Evolutionary conservation across 2,888 invertebrate species (phyloP).

Genomic region (Choreutis nemorana): DNA sequence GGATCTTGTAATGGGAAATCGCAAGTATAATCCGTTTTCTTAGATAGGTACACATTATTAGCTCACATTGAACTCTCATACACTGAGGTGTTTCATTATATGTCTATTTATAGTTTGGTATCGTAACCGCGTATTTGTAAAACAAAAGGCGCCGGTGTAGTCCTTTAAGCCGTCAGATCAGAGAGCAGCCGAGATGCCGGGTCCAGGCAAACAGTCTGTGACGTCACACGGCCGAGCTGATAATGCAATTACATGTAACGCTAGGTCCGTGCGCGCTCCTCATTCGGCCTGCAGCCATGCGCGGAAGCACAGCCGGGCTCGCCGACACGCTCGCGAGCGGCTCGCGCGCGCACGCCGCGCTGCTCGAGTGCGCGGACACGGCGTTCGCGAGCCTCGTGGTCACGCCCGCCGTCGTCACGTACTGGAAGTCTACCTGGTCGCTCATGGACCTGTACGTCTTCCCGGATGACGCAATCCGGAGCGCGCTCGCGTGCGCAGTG

Average conservation of each 20-base stretch:
- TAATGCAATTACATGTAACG: constrained; percentile 55
- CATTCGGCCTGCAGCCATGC: constrained; percentile 57
- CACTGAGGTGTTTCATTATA: no score
- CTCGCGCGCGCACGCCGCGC: constrained; percentile 48
- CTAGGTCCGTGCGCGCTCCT: constrained; percentile 21
- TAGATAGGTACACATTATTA: no score
- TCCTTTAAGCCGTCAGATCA: constrained; percentile 5
- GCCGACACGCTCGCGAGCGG: constrained; percentile 68
- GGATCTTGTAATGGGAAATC: no score
- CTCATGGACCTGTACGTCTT: constrained; percentile 77
- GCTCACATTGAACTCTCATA: no score
- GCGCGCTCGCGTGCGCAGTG: constrained; percentile 72
- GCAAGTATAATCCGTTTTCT: no score
- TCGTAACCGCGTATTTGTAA: no score
- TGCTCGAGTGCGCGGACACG: constrained; percentile 75
- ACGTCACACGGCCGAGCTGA: constrained; percentile 42
- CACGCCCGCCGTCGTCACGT: constrained; percentile 82
- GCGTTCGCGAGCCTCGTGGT: constrained; percentile 76
- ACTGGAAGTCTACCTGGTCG: constrained; percentile 89
- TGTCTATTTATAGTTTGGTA: no score
- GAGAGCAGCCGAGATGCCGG: no score
- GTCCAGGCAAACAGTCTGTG: constrained; percentile 20
- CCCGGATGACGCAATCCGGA: constrained; percentile 66
- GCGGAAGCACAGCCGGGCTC: constrained; percentile 73
- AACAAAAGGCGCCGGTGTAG: no score